These are phyloP conservation scores for Neopipo cinnamomea DNA, from an alignment of 2,113 vertebrate genomes.

Conservation along the genomic window DNA sequence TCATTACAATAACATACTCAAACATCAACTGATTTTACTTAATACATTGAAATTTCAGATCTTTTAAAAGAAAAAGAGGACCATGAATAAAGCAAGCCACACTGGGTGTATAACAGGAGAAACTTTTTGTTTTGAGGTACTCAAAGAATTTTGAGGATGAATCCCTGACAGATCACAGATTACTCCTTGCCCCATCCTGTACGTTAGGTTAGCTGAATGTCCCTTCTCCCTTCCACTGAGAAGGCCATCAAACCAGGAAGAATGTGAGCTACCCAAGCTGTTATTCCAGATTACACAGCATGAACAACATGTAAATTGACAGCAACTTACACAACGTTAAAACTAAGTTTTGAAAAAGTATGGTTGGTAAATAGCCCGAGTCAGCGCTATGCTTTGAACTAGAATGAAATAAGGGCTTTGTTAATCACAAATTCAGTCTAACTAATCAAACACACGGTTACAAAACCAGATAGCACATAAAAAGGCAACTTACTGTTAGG, in stretches of 20 bases:
- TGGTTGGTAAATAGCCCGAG: background rate
- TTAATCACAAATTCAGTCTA: background rate
- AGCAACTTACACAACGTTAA: background rate
- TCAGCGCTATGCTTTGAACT: background rate
- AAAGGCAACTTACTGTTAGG: conserved; percentile 89
- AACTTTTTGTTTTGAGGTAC: background rate
- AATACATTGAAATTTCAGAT: background rate
- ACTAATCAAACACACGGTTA: background rate
- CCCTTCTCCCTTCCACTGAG: background rate
- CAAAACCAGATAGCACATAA: background rate
- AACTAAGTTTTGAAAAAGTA: background rate
- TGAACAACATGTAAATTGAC: background rate
- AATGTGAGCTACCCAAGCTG: background rate
- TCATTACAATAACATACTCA: background rate
- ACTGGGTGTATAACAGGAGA: background rate
- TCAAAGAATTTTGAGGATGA: background rate
- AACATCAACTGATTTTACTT: background rate
- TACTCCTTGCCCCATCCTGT: background rate
- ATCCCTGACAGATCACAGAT: background rate
- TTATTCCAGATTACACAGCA: background rate
- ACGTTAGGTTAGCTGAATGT: background rate
- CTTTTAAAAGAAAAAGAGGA: background rate
- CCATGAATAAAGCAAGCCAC: background rate
- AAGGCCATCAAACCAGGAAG: background rate
- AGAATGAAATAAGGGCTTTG: background rate